Evolutionary conservation across 2,888 invertebrate genomes (phyloP).

Genomic region (Sarcophaga subvicina): DNA sequence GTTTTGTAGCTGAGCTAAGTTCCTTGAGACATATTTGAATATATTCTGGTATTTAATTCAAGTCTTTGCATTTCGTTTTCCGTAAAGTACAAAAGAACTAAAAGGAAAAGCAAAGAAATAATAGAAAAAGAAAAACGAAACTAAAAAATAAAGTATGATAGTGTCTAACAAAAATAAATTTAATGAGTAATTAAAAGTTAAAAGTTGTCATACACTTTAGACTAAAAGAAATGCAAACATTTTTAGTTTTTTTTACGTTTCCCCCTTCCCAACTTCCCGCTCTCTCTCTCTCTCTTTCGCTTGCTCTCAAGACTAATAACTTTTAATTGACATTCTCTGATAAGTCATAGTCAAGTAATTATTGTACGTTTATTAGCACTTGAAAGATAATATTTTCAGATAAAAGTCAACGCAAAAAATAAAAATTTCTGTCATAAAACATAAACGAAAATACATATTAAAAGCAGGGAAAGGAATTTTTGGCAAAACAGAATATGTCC

Average conservation of each 20-base stretch:
- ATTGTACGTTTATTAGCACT: constrained; percentile 37
- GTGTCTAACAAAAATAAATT: not conserved
- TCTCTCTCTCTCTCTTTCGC: too few relatives aligned
- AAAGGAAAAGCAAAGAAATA: not conserved
- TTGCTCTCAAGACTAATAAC: constrained; percentile 6
- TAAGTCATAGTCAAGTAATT: constrained; percentile 49
- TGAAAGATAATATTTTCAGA: constrained; percentile 33
- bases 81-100: too few relatives aligned
- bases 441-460: not conserved
- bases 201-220: constrained; percentile 56
- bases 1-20: too few relatives aligned
- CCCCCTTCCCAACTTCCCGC: not conserved
- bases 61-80: too few relatives aligned
- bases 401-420: not conserved
- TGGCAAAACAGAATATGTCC: too few relatives aligned
- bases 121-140: not conserved
- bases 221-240: constrained; percentile 22
- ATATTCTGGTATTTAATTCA: too few relatives aligned
- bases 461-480: too few relatives aligned
- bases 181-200: constrained; percentile 63
- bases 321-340: constrained; percentile 64
- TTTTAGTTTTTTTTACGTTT: not conserved
- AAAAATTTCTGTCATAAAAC: not conserved
- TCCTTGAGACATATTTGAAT: too few relatives aligned
- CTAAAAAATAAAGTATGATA: not conserved